These are phyloP conservation scores for Diploptera punctata DNA, from an alignment of 2,888 invertebrate species.

Conservation along the genomic window DNA sequence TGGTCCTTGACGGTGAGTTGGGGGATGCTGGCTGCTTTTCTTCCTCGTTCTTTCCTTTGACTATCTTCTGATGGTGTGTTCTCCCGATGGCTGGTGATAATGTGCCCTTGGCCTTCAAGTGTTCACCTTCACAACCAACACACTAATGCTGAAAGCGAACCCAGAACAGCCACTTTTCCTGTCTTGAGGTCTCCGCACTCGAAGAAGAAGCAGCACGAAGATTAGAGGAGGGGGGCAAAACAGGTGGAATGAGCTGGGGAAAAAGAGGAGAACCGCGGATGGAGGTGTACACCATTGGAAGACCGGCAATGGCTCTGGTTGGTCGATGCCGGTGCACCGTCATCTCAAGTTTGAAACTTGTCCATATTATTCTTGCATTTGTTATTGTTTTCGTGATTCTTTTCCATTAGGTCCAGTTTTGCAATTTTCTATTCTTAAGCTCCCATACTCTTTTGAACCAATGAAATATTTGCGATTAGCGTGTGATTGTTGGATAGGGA, in stretches of 20 bases:
- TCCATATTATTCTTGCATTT: background rate
- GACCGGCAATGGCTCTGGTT: background rate
- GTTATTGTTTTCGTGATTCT: slow-evolving; percentile 6
- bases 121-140: slow-evolving; percentile 39
- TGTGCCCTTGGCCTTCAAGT: slow-evolving; percentile 39
- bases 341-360: background rate
- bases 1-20: slow-evolving; percentile 31
- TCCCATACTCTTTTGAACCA: background rate
- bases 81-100: background rate
- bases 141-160: slow-evolving; percentile 40
- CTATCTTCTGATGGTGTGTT: no score
- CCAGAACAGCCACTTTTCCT: slow-evolving; percentile 39
- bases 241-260: slow-evolving; percentile 16
- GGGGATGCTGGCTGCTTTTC: slow-evolving; percentile 15
- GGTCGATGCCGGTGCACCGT: background rate
- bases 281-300: slow-evolving; percentile 10
- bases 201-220: slow-evolving; percentile 13
- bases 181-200: slow-evolving; percentile 34
- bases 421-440: no score
- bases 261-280: slow-evolving; percentile 5
- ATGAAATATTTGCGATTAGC: background rate
- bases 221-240: background rate
- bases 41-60: background rate
- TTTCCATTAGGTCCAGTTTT: no score
- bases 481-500: background rate